Base-by-base conservation (phyloP, 2,113 vertebrate genomes). In the Terrapene triunguis region DNA sequence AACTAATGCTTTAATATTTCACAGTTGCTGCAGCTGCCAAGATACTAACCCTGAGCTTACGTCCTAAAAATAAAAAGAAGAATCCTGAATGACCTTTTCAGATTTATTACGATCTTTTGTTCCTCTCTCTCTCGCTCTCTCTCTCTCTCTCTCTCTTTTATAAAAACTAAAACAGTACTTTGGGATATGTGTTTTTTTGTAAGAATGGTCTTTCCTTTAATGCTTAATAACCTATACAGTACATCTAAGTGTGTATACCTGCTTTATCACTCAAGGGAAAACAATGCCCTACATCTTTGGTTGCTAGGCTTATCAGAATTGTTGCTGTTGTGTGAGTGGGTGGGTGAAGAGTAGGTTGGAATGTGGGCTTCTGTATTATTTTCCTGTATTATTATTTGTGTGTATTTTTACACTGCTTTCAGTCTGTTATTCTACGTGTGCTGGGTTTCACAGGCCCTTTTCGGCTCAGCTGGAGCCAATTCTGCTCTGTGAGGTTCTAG, bases 1-100 rank as follows among this genome's bases (percentile, higher is more conserved):
- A 94, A 5, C 79, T 93, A 96, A 85, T 57, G 57, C 81, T 92
- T 0, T n/a, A 86, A 89, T 93, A 96, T 94, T 95, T 97, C 96
- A 96, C 57, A 57, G 35, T 0, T 5, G 47, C 21, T 48, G 38
- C 93, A 94, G 94, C 95, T 95, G 95, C 90, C n/a, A 72, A 22
- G 65, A 38, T 72, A 11, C 65, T 3, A 44, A 93, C 89, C 87
- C 90, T 48, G 29, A 91, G 62, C 35, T 96, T 84, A 54, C 78
- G 13, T 84, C 95, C 87, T 92, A 91, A 93, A 92, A 93, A 95
- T 85, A 93, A 62, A 83, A 92, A 44, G 53, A 9, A 80, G 80
- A 95, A 42, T 24, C 83, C 78, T n/a, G 35, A 80, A 94, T 81
- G 92, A 65, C 78, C 48, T 96, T 90, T 88, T 89, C 55, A 93